Evolutionary conservation across 2,888 invertebrate species (phyloP).

Genomic region (Syrphus vitripennis): DNA sequence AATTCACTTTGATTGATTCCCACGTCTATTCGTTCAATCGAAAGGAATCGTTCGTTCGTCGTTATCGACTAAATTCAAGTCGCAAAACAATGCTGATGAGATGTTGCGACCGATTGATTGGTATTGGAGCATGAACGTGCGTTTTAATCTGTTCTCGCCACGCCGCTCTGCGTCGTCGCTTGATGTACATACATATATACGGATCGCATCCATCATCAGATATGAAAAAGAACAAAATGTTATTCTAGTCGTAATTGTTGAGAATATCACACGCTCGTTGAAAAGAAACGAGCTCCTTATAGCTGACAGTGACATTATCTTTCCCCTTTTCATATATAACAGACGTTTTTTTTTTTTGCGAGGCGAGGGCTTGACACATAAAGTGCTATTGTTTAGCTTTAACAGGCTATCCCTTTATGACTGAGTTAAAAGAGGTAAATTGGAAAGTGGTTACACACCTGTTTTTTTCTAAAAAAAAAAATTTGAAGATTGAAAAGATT

Average conservation of each 20-base stretch:
- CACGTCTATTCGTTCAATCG: conserved; percentile 44
- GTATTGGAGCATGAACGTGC: conserved; percentile 69
- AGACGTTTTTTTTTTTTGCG: no score
- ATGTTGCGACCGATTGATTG: conserved; percentile 61
- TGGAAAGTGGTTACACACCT: conserved; percentile 34
- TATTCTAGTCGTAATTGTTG: conserved; percentile 56
- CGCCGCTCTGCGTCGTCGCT: no score
- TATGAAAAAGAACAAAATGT: conserved; percentile 38
- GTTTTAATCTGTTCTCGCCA: conserved; percentile 57
- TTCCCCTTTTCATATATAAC: conserved; percentile 33
- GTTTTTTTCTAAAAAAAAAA: not conserved
- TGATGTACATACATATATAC: not conserved
- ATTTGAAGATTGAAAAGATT: not conserved
- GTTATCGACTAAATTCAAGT: not conserved
- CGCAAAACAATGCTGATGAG: conserved; percentile 14
- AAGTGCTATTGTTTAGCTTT: conserved; percentile 54
- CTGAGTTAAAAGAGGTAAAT: not conserved
- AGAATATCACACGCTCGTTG: conserved; percentile 66
- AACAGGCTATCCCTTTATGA: conserved; percentile 27
- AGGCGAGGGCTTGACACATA: conserved; percentile 51
- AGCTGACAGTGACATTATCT: conserved; percentile 59
- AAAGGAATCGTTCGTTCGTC: conserved; percentile 21
- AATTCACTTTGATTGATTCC: conserved; percentile 66
- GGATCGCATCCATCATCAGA: conserved; percentile 48
- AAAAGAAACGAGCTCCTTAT: conserved; percentile 53